phyloP scores from a whole-genome alignment of 2,888 invertebrate genomes.

The Melinaea menophilus region DNA sequence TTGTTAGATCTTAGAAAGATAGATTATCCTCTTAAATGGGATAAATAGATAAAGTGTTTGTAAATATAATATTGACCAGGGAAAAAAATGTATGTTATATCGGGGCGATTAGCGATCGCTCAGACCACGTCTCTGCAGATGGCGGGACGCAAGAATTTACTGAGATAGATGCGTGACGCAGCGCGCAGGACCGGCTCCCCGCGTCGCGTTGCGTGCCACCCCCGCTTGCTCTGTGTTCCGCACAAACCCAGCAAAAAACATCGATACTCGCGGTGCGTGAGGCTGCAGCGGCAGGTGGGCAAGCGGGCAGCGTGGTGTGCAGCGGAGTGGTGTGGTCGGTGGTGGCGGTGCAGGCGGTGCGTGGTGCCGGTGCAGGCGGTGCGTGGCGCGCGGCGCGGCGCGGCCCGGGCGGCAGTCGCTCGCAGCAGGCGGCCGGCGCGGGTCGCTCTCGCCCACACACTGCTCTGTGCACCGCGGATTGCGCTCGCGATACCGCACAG shows the following conservation, averaged over 20 bases:
- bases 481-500: slow-evolving; percentile 58
- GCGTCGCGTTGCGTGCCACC: slow-evolving; percentile 55
- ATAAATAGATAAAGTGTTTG: background rate
- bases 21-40: background rate
- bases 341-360: slow-evolving; percentile 37
- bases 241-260: slow-evolving; percentile 57
- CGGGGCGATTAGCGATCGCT: slow-evolving; percentile 34
- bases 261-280: slow-evolving; percentile 72
- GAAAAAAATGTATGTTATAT: background rate
- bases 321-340: slow-evolving; percentile 39
- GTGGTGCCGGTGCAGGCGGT: slow-evolving; percentile 55
- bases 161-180: slow-evolving; percentile 76
- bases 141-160: slow-evolving; percentile 64
- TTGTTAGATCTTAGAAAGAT: no score
- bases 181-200: slow-evolving; percentile 70
- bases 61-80: background rate
- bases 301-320: slow-evolving; percentile 43
- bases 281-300: slow-evolving; percentile 50
- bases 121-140: slow-evolving; percentile 64
- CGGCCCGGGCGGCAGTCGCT: slow-evolving; percentile 75
- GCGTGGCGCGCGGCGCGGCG: slow-evolving; percentile 56
- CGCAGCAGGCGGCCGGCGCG: slow-evolving; percentile 68
- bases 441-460: slow-evolving; percentile 49
- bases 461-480: slow-evolving; percentile 53
- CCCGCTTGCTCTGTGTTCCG: slow-evolving; percentile 40